Evolutionary conservation across 2,888 invertebrate species (phyloP).

Genomic region (Papilio gigon): DNA sequence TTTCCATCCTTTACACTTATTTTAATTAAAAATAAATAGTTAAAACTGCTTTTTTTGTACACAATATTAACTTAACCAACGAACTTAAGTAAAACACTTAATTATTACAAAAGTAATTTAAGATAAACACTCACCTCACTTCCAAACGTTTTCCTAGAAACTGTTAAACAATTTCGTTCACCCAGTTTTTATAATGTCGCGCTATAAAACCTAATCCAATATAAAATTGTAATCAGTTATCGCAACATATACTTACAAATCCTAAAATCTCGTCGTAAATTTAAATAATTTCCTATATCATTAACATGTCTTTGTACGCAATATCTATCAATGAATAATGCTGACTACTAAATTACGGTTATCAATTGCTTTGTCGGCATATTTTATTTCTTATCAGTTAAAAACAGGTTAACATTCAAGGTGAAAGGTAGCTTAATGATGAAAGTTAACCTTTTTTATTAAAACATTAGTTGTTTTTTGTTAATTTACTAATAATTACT

Average conservation of each 20-base stretch:
- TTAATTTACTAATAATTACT: no score
- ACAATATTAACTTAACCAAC: no score
- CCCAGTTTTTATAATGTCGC: conserved; percentile 21
- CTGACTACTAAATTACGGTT: not conserved
- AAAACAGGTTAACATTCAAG: not conserved
- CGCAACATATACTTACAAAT: conserved; percentile 12
- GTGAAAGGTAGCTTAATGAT: not conserved
- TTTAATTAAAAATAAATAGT: no score
- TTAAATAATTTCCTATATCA: conserved; percentile 39
- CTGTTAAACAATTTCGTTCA: not conserved
- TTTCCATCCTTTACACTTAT: no score
- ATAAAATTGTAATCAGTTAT: conserved; percentile 25
- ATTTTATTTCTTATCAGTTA: not conserved
- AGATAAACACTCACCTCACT: conserved; percentile 26
- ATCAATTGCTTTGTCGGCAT: not conserved
- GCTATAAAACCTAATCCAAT: conserved; percentile 2
- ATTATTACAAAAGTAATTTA: not conserved
- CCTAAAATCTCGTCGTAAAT: conserved; percentile 41
- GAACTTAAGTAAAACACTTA: not conserved
- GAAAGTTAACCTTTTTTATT: no score
- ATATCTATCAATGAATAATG: not conserved
- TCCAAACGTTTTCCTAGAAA: conserved; percentile 16
- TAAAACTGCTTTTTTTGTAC: no score
- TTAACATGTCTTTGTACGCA: not conserved
- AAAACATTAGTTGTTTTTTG: not conserved